These are phyloP conservation scores for Brenthis ino DNA, from an alignment of 2,888 invertebrate species.

Conservation along the genomic window DNA sequence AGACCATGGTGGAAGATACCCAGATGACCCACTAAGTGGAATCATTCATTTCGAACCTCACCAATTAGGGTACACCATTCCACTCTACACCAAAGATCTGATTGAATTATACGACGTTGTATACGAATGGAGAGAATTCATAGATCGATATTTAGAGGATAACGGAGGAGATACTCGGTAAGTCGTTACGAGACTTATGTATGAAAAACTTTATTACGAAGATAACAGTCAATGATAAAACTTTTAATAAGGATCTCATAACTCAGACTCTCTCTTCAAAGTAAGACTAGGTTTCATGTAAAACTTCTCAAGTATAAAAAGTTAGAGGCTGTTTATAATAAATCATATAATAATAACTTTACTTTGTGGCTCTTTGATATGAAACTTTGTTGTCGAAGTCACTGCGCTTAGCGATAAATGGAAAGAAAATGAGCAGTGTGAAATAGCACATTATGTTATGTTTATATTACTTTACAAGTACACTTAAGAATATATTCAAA, in stretches of 20 bases:
- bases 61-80: slow-evolving; percentile 81
- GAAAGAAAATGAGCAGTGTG: not conserved
- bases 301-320: slow-evolving; percentile 31
- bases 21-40: slow-evolving; percentile 79
- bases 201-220: slow-evolving; percentile 33
- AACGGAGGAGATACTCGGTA: slow-evolving; percentile 71
- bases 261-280: slow-evolving; percentile 31
- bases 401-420: slow-evolving; percentile 5
- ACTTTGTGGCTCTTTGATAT: slow-evolving; percentile 23
- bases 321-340: slow-evolving; percentile 28
- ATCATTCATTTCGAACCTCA: slow-evolving; percentile 68
- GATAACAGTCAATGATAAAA: slow-evolving; percentile 36
- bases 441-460: not conserved
- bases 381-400: slow-evolving; percentile 8
- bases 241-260: slow-evolving; percentile 40
- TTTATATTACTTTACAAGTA: not conserved
- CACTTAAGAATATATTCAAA: not conserved
- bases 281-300: slow-evolving; percentile 27
- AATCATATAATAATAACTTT: slow-evolving; percentile 27
- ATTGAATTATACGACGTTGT: slow-evolving; percentile 81
- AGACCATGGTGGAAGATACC: slow-evolving; percentile 61
- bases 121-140: slow-evolving; percentile 80
- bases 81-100: slow-evolving; percentile 84
- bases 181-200: slow-evolving; percentile 36
- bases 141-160: slow-evolving; percentile 72